phyloP scores from a whole-genome alignment of 2,113 vertebrate species.

The Opisthocomus hoazin region DNA sequence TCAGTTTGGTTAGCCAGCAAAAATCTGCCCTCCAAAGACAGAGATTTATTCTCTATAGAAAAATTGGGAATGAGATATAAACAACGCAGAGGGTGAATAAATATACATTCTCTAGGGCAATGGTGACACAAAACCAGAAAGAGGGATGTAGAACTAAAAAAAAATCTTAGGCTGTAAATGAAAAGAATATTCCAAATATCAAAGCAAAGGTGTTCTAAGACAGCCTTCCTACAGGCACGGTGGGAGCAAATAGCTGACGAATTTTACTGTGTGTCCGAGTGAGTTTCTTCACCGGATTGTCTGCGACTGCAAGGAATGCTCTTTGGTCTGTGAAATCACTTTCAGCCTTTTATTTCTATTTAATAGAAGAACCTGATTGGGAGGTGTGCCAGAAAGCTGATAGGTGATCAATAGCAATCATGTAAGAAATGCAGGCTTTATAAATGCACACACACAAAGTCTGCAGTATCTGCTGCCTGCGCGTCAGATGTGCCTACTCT shows the following conservation, averaged over 20 bases:
- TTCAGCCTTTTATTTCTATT: not conserved
- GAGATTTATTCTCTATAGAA: not conserved
- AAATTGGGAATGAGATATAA: not conserved
- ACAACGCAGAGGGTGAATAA: not conserved
- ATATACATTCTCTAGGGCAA: not conserved
- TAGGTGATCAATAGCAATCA: not conserved
- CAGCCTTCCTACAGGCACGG: not conserved
- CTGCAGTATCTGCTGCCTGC: not conserved
- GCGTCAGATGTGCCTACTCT: not conserved
- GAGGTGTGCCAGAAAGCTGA: rapidly evolving
- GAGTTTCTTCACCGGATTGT: not conserved
- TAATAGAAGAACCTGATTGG: not conserved
- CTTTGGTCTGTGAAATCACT: not conserved
- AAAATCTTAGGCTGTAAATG: not conserved
- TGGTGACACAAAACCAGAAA: not conserved
- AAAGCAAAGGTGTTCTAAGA: not conserved
- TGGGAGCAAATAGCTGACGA: not conserved
- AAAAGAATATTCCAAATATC: not conserved
- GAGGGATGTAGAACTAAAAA: not conserved
- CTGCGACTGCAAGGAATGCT: not conserved
- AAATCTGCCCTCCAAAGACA: not conserved
- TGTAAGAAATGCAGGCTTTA: not conserved
- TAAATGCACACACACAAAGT: not conserved
- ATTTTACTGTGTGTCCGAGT: not conserved
- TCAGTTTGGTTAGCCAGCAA: not conserved